A percentile compares a stretch with the other conserved stretches of the same genome.
Conservation (phyloP, 2,888 invertebrate genomes). For the Tetanocera ferruginea region DNA sequence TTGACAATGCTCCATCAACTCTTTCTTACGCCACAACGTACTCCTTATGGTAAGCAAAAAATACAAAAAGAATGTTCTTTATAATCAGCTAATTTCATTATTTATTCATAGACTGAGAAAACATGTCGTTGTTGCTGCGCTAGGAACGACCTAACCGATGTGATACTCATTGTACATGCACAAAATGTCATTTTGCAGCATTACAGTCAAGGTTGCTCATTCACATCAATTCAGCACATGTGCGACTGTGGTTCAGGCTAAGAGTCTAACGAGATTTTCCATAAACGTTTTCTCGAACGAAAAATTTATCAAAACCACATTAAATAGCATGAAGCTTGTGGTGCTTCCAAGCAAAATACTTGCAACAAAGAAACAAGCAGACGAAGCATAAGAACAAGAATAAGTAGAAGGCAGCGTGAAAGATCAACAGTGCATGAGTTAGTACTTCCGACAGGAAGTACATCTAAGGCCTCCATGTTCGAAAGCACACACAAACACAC, state of each 20-base stretch:
- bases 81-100: constrained; percentile 30
- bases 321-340: not conserved
- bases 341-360: not conserved
- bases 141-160: not conserved
- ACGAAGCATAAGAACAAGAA: not conserved
- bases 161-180: not conserved
- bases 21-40: not conserved
- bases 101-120: constrained; percentile 16
- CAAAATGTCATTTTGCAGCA: not conserved
- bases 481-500: constrained; percentile 18
- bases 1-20: not conserved
- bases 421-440: not conserved
- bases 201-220: not conserved
- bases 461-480: not conserved
- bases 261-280: constrained; percentile 14
- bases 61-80: not conserved
- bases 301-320: constrained; percentile 6
- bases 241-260: not conserved
- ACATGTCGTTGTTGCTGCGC: not conserved
- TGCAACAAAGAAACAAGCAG: not conserved
- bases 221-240: not conserved
- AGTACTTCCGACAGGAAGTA: not conserved
- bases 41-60: not conserved
- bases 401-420: not conserved
- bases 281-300: constrained; percentile 3